These are phyloP conservation scores for Orthosia incerta DNA, from an alignment of 2,888 invertebrate genomes.

Conservation along the genomic window DNA sequence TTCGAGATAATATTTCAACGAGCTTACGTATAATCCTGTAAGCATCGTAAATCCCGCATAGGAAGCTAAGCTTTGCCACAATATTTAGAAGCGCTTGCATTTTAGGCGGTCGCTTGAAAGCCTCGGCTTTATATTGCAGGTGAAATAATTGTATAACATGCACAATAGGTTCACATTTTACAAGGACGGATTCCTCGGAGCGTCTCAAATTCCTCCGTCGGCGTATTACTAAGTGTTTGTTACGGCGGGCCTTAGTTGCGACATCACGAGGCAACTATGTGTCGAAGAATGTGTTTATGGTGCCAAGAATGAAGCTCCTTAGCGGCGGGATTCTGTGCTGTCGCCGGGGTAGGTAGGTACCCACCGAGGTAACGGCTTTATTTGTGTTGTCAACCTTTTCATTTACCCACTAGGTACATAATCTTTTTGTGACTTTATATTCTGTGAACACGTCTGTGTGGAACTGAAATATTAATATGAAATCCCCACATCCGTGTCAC, in stretches of 20 bases:
- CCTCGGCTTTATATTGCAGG: conserved; percentile 80
- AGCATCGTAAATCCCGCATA: conserved; percentile 82
- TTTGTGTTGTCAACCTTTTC: conserved; percentile 56
- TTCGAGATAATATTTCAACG: conserved; percentile 74
- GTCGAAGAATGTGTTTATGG: conserved; percentile 90
- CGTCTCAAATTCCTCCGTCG: conserved; percentile 84
- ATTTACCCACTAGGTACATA: conserved; percentile 30
- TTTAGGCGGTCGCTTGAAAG: conserved; percentile 75
- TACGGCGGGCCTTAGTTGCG: conserved; percentile 83
- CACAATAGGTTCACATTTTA: conserved; percentile 77
- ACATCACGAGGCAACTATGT: conserved; percentile 88
- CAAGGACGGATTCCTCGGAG: conserved; percentile 82
- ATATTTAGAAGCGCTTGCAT: conserved; percentile 81
- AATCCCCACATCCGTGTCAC: conserved; percentile 1
- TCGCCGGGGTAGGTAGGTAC: conserved; percentile 60
- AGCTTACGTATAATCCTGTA: conserved; percentile 79
- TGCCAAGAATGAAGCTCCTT: conserved; percentile 89
- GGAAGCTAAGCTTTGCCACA: conserved; percentile 80
- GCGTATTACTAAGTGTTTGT: conserved; percentile 82
- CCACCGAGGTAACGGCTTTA: conserved; percentile 69
- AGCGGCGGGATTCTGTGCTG: conserved; percentile 70
- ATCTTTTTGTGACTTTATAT: conserved; percentile 26
- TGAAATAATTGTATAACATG: conserved; percentile 82
- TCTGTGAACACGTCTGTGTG: conserved; percentile 7
- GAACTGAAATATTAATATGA: conserved; percentile 13